Percentiles rank a stretch among this genome's conserved stretches.
Evolutionary conservation across 2,113 vertebrate genomes (phyloP).

Genomic region (Zosterops pallidus): DNA sequence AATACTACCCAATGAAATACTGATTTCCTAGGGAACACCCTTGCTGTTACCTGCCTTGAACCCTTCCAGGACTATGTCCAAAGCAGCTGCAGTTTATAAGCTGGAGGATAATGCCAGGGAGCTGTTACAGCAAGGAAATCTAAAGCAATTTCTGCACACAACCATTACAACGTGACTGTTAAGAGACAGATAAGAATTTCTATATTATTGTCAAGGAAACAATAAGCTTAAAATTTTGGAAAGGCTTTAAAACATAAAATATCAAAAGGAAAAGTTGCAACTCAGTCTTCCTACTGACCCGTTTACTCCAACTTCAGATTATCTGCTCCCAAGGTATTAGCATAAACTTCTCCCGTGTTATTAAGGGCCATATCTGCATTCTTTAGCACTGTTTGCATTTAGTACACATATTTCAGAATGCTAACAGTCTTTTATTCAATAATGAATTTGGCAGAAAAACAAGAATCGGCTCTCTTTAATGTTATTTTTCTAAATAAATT

Average conservation of each 20-base stretch:
- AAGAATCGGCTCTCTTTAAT: background rate
- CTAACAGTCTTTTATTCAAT: background rate
- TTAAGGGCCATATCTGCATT: background rate
- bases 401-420: constrained; percentile 12
- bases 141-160: background rate
- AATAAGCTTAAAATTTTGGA: background rate
- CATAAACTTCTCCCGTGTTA: background rate
- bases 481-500: constrained; percentile 41
- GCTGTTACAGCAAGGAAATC: background rate
- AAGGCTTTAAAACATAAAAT: background rate
- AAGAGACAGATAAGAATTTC: background rate
- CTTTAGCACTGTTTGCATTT: constrained; percentile 16
- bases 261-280: constrained; percentile 8
- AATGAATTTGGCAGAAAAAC: constrained; percentile 50
- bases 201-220: background rate
- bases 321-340: constrained; percentile 3
- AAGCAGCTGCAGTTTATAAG: background rate
- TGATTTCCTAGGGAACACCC: background rate
- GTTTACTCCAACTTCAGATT: constrained; percentile 4
- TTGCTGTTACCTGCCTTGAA: constrained; percentile 5
- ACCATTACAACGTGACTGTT: background rate
- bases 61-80: background rate
- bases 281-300: background rate
- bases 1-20: background rate
- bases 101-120: background rate